These are phyloP conservation scores for Mimumesa dahlbomi DNA, from an alignment of 2,888 invertebrate species.

Conservation along the genomic window DNA sequence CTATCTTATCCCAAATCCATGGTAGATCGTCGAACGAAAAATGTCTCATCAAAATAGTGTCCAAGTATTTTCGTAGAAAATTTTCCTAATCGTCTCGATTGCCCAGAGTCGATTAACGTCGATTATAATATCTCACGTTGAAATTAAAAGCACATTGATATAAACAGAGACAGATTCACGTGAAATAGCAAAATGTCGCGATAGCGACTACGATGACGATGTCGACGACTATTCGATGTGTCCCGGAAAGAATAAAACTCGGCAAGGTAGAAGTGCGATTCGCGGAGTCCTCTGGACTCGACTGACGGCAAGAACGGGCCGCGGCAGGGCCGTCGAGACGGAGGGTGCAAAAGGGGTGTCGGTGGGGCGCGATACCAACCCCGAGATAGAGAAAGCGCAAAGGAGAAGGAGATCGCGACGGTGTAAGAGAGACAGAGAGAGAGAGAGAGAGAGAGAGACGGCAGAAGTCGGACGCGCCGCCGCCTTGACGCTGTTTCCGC, in stretches of 20 bases:
- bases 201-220: too few relatives aligned
- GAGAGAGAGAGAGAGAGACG: constrained; percentile 19
- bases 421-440: constrained; percentile 18
- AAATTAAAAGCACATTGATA: too few relatives aligned
- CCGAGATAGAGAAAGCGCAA: constrained; percentile 50
- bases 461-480: constrained; percentile 61
- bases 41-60: too few relatives aligned
- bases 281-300: constrained; percentile 72
- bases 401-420: constrained; percentile 34
- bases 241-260: constrained; percentile 19
- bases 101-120: too few relatives aligned
- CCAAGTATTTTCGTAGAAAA: too few relatives aligned
- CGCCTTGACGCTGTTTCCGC: constrained; percentile 66
- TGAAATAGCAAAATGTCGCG: too few relatives aligned
- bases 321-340: constrained; percentile 51
- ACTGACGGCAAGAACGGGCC: constrained; percentile 63
- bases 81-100: too few relatives aligned
- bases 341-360: constrained; percentile 59
- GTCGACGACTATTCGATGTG: constrained; percentile 4
- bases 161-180: too few relatives aligned
- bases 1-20: too few relatives aligned
- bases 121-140: too few relatives aligned
- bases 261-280: constrained; percentile 61
- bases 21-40: too few relatives aligned
- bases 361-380: constrained; percentile 58